Evolutionary conservation across 2,113 vertebrate species (phyloP), one percentile per base, ranked within the genome.

Genomic region (Helogale parvula): DNA sequence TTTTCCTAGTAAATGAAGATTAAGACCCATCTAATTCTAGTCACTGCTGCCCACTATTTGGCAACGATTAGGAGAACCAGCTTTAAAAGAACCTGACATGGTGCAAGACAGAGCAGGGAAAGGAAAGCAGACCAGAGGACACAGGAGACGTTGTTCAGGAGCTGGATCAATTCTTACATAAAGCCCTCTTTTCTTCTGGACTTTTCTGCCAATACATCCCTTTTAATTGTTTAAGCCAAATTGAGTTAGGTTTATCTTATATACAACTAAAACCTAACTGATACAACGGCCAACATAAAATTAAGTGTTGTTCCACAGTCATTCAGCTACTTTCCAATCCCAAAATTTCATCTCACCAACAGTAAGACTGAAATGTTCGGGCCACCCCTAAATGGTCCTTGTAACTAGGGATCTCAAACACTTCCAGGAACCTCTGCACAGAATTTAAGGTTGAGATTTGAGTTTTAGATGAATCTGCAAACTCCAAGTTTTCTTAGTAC

Each of bases 381-480:
- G 7, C 69, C 54, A 50, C 14, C 27, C 19, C 19, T 87, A 66
- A 74, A 31, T 84, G 33, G 25, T 6, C 45, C 10, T 93, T 76
- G n/a, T 94, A 69, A 2, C 11, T 68, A 79, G 33, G 35, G 31
- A n/a, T 69, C 31, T 74, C 60, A 35, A 88, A 92, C 10, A 47
- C 19, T 54, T 96, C 5, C 29, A 54, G 52, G 13, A 90, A 93
- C 1, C 14, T 72, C 29, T 60, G 21, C 19, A 72, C 7, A 80
- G 63, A 92, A 90, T 83, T 96, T 87, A 60, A 69, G 52, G 29
- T 76, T 35, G 60, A 38, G 16, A 72, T 86, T 72, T 97, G 80
- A 93, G 63, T 57, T 97, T 69, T 82, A 69, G 25, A n/a, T 6
- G 1, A 74, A 50, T 33, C 29, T 80, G 4, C 31, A 35, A 47